These are phyloP conservation scores for Philereme transversata DNA, from an alignment of 2,888 invertebrate genomes.

Conservation along the genomic window DNA sequence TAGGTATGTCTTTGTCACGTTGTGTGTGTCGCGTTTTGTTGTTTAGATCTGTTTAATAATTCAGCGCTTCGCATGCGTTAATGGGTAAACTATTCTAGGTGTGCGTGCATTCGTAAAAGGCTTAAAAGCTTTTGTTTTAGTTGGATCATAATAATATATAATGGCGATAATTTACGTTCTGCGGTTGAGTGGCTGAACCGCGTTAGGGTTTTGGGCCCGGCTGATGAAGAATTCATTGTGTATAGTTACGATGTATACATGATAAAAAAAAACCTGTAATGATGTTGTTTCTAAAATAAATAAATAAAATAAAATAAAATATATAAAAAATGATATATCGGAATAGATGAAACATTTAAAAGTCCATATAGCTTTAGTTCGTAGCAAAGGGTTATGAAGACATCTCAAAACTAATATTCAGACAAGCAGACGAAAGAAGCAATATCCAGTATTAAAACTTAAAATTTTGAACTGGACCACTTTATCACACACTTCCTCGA, in stretches of 20 bases:
- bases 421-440: too few relatives aligned
- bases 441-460: too few relatives aligned
- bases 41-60: conserved; percentile 3
- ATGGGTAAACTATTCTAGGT: conserved; percentile 8
- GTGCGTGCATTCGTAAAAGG: conserved; percentile 18
- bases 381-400: too few relatives aligned
- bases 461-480: too few relatives aligned
- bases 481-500: too few relatives aligned
- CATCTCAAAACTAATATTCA: too few relatives aligned
- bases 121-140: conserved; percentile 17
- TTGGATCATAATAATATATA: conserved; percentile 7
- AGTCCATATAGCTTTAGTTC: too few relatives aligned
- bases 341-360: too few relatives aligned
- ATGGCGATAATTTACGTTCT: conserved; percentile 5
- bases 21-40: background rate
- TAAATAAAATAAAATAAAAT: too few relatives aligned
- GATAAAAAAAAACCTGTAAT: too few relatives aligned
- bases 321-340: too few relatives aligned
- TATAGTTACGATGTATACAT: background rate
- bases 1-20: background rate
- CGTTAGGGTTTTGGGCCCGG: conserved; percentile 1
- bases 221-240: conserved; percentile 2
- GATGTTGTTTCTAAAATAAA: too few relatives aligned
- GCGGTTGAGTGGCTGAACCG: conserved; percentile 8
- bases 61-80: conserved; percentile 16